phyloP scores from a whole-genome alignment of 2,797 vertebrate species.

The Zalophus californianus region DNA sequence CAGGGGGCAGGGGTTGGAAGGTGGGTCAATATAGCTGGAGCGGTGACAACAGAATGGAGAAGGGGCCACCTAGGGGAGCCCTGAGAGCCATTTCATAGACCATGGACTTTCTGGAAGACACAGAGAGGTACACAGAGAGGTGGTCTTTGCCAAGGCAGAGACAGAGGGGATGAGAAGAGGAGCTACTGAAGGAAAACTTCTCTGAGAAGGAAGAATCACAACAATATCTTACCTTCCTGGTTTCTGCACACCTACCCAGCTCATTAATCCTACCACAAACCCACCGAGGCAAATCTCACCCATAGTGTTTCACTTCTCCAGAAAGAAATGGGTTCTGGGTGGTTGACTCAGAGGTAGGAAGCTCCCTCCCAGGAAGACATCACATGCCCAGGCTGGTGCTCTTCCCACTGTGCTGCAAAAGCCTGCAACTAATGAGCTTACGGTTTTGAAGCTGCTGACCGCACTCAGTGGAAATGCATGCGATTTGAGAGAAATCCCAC shows the following conservation, averaged over 20 bases:
- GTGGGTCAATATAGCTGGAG: too few relatives aligned
- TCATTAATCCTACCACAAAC: slow-evolving; percentile 16
- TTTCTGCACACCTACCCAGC: not conserved
- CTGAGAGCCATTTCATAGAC: not conserved
- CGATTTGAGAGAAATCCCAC: slow-evolving; percentile 34
- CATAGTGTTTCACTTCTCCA: not conserved
- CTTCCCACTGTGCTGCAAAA: accelerated
- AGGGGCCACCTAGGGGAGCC: not conserved
- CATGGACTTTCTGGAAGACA: not conserved
- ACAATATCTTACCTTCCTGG: not conserved
- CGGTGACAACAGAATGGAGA: not conserved
- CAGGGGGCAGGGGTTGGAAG: not conserved
- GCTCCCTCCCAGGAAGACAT: not conserved
- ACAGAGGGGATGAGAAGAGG: not conserved
- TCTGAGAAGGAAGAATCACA: not conserved
- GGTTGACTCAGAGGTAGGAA: not conserved
- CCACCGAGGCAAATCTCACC: not conserved
- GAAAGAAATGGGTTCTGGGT: not conserved
- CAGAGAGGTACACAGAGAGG: not conserved
- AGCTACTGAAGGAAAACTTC: not conserved
- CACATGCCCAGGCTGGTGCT: not conserved
- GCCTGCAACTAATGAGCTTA: not conserved
- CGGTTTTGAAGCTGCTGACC: not conserved
- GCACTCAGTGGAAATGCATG: not conserved
- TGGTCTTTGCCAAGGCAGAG: not conserved